These are phyloP conservation scores for Papilio polytes DNA, from an alignment of 1,140 invertebrate species.

Conservation along the genomic window DNA sequence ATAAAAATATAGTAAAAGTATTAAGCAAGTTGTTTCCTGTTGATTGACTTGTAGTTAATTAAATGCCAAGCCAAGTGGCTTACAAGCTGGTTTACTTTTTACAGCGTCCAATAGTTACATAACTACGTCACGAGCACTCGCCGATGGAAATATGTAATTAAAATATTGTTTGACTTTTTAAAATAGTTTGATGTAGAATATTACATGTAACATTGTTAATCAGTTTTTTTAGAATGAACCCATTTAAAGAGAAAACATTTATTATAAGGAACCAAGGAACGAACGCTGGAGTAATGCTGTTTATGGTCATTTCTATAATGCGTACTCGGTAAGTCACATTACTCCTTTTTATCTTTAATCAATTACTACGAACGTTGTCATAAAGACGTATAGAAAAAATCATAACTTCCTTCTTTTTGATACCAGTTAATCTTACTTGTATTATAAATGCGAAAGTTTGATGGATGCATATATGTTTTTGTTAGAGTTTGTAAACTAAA, in stretches of 20 bases:
- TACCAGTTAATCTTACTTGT: too few species aligned
- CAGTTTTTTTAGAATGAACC: too few species aligned
- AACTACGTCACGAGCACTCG: slow-evolving; percentile 4
- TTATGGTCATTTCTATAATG: too few species aligned
- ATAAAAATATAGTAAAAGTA: background rate
- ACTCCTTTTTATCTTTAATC: too few species aligned
- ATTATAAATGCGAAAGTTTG: too few species aligned
- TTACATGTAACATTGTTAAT: background rate
- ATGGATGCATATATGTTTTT: too few species aligned
- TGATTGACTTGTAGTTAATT: slow-evolving; percentile 28
- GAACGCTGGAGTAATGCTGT: background rate
- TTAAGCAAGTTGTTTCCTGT: background rate
- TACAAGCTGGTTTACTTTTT: slow-evolving; percentile 9
- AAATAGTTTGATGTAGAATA: background rate
- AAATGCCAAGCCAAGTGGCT: slow-evolving; percentile 17
- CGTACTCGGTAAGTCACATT: too few species aligned
- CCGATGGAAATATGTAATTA: background rate
- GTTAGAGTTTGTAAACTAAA: too few species aligned
- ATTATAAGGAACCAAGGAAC: background rate
- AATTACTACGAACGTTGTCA: too few species aligned
- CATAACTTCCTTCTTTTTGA: too few species aligned
- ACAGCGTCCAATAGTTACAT: background rate
- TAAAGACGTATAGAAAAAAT: too few species aligned
- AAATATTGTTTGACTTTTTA: background rate
- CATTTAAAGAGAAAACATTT: too few species aligned